Base-by-base conservation (phyloP, 2,888 invertebrate genomes). In the Melanostoma mellinum region DNA sequence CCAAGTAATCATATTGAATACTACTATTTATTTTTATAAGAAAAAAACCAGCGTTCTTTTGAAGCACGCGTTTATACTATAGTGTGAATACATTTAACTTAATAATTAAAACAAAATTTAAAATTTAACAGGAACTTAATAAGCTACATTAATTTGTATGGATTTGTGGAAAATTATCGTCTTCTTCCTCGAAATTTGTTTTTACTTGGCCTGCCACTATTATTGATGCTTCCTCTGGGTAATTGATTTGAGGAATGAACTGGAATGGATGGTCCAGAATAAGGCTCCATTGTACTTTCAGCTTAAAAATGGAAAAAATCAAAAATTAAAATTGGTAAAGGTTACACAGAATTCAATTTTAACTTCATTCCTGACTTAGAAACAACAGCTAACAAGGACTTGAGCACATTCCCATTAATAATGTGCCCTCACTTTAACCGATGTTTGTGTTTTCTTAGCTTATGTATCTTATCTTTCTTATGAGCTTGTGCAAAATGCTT, bases 131-230 rank as follows among this genome's bases (percentile, higher is more conserved):
- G 46, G 50, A 78, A 72, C 44, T 20, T 53, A 40, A 52, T 20
- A 71, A 53, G 44, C 56, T 71, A 71, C 44, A 67, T 8, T 20
- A n/a, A 73, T 60, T 35, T 35, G 32, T 44, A 8, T 38, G 0
- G 6, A 4, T 38, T 4, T 20, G 3, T 46, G 3, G 4, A 30
- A 5, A 20, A 33, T 50, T 65, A 82, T 74, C 82, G 82, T 48
- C 78, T 56, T 30, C 78, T 82, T 65, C 82, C 82, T 58, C 65
- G 68, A 32, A 82, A 65, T 69, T 60, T 82, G 38, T 82, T 82
- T 65, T 82, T 82, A 10, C 60, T 78, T 4, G 61, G 56, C 8
- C 42, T 82, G 56, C 56, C 78, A 58, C 52, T 32, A 8, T 63
- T 6, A 53, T 56, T 50, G 5, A 6, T 35, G n/a, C 8, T 63